Conservation (phyloP, 1,140 invertebrate species). For the Lepidurus arcticus region DNA sequence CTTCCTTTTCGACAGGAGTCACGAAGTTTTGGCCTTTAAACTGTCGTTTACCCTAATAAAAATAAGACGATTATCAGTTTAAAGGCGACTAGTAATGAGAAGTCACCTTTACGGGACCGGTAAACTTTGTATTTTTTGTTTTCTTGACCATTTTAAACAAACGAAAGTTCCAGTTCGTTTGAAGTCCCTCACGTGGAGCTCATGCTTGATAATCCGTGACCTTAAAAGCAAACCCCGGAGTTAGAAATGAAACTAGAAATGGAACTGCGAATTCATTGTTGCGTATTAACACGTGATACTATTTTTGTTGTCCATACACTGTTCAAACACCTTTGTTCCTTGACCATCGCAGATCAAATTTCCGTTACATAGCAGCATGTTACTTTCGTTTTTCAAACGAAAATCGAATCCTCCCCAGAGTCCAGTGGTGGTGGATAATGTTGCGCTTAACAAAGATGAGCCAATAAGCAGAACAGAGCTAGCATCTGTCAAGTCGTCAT, state of each 20-base stretch:
- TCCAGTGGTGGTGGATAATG: not conserved
- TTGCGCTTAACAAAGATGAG: not conserved
- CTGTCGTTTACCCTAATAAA: not conserved
- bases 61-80: not conserved
- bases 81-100: not conserved
- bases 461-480: not conserved
- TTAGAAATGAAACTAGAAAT: not conserved
- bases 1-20: slow-evolving; percentile 10
- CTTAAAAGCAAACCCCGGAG: not conserved
- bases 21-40: not conserved
- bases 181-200: not conserved
- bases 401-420: not conserved
- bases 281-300: not conserved
- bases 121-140: not conserved
- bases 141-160: not conserved
- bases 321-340: too few species aligned
- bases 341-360: not conserved
- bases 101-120: not conserved
- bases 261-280: not conserved
- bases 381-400: slow-evolving; percentile 2
- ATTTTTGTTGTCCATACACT: too few species aligned
- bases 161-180: not conserved
- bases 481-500: not conserved
- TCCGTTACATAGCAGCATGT: not conserved
- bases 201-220: not conserved